Base-by-base conservation (phyloP, 2,888 invertebrate species). In the Brenthis daphne region DNA sequence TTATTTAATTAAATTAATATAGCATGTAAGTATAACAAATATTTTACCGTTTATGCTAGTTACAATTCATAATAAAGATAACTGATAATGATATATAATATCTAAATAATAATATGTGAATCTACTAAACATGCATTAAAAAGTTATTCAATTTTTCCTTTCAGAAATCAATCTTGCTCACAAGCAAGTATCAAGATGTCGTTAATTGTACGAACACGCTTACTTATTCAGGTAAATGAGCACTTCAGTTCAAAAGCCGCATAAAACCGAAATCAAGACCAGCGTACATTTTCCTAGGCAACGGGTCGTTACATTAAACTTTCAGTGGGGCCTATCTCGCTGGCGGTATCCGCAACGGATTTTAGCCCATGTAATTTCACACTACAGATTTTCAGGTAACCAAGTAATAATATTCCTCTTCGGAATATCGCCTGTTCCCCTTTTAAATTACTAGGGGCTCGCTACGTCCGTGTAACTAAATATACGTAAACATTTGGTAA, bases 231-330 rank as follows among this genome's bases (percentile, higher is more conserved):
- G 79, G 77, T 83, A 83, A 83, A 85, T 82, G 81, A 79, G 77
- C 79, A 80, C 81, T 80, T 80, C 78, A 81, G 79, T 84, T 84
- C 81, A 82, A 78, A 76, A 79, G 82, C 78, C 78, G 77, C 80
- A 82, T 85, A 81, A 85, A 86, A 83, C 84, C 79, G 81, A 85
- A 88, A 87, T 86, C 88, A 85, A 82, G 82, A 80, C 77, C 75
- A 78, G 75, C 76, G 79, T 82, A 82, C 73, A 77, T 77, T 85
- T 86, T 84, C 82, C 81, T 83, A 83, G 82, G 80, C 79, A 82
- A 80, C 77, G 81, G 81, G 80, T 82, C 81, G 79, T 84, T 81
- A 85, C 86, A 88, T 88, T 87, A 88, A 88, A 88, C 72, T 88
- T 88, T 88, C 86, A 88, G 75, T 70, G 76, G 77, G 79, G 79